A percentile compares a stretch with the other conserved stretches of the same genome.
Conservation (phyloP, 1,140 invertebrate species). For the Lepidurus apus region DNA sequence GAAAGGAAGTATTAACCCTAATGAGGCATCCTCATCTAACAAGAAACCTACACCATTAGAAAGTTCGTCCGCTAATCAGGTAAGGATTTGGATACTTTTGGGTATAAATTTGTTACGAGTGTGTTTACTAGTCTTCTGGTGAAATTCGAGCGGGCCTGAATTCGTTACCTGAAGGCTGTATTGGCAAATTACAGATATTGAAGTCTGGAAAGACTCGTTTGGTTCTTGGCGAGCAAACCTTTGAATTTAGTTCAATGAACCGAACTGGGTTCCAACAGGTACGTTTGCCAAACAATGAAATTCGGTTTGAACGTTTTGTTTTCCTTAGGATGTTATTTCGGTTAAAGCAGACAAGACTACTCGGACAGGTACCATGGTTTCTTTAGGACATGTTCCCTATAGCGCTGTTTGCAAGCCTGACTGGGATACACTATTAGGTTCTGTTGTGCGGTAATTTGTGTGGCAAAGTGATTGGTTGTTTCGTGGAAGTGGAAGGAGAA, state of each 20-base stretch:
- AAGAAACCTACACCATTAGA: not conserved
- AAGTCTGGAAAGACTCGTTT: conserved; percentile 53
- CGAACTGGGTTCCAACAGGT: conserved; percentile 43
- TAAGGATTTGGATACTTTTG: not conserved
- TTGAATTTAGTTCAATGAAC: conserved; percentile 49
- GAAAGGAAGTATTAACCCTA: not conserved
- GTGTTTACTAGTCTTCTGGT: not conserved
- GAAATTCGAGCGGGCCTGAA: conserved; percentile 35
- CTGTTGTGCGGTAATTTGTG: not conserved
- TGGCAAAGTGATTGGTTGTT: not conserved
- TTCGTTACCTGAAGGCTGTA: conserved; percentile 52
- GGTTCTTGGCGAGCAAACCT: conserved; percentile 50
- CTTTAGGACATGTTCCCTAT: conserved; percentile 44
- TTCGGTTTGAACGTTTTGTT: not conserved
- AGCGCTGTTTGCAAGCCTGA: conserved; percentile 45
- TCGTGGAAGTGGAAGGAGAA: not conserved
- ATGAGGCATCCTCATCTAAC: not conserved
- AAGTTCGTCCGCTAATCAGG: not conserved
- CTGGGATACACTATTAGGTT: conserved; percentile 43
- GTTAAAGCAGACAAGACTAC: conserved; percentile 42
- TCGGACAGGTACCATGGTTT: conserved; percentile 45
- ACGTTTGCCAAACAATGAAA: not conserved
- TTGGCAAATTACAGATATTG: conserved; percentile 52
- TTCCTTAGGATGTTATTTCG: conserved; percentile 44
- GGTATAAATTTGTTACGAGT: not conserved